Evolutionary conservation across 2,888 invertebrate species (phyloP), one percentile per base, ranked within the genome.

Genomic region (Ectobius pallidus): DNA sequence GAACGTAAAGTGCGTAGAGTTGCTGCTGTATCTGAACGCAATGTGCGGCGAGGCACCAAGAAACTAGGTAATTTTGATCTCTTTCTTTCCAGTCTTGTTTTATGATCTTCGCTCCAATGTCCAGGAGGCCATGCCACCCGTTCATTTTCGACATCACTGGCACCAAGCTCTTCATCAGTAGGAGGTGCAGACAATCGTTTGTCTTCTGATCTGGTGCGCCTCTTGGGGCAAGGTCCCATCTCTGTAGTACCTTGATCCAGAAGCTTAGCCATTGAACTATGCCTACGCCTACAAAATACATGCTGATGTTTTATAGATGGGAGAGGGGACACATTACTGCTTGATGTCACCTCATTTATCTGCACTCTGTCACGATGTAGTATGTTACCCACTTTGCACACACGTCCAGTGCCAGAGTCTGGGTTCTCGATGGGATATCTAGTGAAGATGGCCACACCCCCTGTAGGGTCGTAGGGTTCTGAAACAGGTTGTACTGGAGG

Each of bases 361-460:
- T 71, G 71, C 20, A 71, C 39, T 32, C 27, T 32, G 25, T 58
- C 58, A 7, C 27, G 58, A 25, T 58, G 58, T 25, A 58, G 18
- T 30, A 58, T 58, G 30, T 25, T 30, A 2, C 62, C 62, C 7
- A 39, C 34, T 22, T 62, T 62, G 39, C 62, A 62, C 6, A 62
- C 22, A 2, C 22, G 34, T 11, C 62, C 62, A 34, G 25, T 49
- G 44, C 27, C 49, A 18, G n/a, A n/a, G 14, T 11, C 16, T 16
- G 4, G 3, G 4, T 42, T 25, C 6, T 27, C 61, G n/a, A 68
- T 46, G n/a, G 69, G 34, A 52, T 69, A 69, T 7, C 72, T 61
- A 18, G 72, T 73, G 39, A 73, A 73, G 9, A 73, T 69, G 2
- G 72, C 72, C 16, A 73, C 69, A 14, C 72, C 69, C 14, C 72